phyloP scores from a whole-genome alignment of 2,113 vertebrate species.

The Nesoenas mayeri region DNA sequence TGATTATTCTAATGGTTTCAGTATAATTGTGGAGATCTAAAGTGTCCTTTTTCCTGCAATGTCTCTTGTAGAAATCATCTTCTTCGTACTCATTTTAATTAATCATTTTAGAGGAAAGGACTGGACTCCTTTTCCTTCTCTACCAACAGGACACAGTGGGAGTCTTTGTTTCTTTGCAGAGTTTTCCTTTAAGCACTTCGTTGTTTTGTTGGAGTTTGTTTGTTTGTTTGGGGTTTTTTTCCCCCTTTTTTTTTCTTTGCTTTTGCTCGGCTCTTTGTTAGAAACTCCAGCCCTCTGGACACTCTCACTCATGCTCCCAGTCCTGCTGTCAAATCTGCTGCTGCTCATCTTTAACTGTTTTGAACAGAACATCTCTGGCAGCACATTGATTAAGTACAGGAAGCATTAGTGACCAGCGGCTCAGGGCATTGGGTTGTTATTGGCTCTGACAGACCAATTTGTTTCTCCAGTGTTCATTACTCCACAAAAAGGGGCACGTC shows the following conservation, averaged over 20 bases:
- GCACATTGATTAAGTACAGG: conserved; percentile 57
- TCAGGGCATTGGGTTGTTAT: conserved; percentile 47
- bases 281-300: background rate
- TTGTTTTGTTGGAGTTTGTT: too few species aligned
- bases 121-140: background rate
- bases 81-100: background rate
- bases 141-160: background rate
- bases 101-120: background rate
- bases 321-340: conserved; percentile 31
- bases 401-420: conserved; percentile 37
- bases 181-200: background rate
- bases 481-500: conserved; percentile 46
- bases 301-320: background rate
- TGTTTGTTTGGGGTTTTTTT: too few species aligned
- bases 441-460: conserved; percentile 60
- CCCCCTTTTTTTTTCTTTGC: background rate
- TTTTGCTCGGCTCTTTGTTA: background rate
- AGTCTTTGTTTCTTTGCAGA: background rate
- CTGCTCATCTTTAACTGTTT: conserved; percentile 46
- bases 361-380: conserved; percentile 37
- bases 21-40: background rate
- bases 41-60: background rate
- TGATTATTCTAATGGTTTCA: background rate
- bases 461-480: conserved; percentile 59
- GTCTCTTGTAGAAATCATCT: background rate